Base-by-base conservation (phyloP, 2,797 vertebrate genomes). In the Eulemur mongoz region DNA sequence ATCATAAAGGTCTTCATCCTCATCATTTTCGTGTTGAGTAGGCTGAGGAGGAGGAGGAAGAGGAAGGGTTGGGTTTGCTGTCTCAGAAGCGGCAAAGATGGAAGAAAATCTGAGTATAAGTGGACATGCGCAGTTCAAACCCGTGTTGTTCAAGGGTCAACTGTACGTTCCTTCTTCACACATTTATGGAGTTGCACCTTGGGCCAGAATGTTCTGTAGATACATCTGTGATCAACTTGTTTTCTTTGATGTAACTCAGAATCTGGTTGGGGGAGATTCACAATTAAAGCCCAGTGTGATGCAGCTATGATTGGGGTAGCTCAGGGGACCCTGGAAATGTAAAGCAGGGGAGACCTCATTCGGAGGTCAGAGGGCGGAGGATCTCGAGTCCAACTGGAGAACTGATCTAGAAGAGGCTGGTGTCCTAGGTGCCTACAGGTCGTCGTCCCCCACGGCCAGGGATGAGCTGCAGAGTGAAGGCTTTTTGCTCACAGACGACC, bases 161-260 rank as follows among this genome's bases (percentile, higher is more conserved):
- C 14, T 79, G 50, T 17, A 43, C 40, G 17, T 69, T 85, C 30
- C 90, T 88, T 89, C 63, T 91, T 91, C 89, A 82, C 30, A 69
- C 7, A 10, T 57, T 86, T 78, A 50, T 43, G 48, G 61, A 54
- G 52, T 38, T 69, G 4, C 69, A 32, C 30, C 18, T 69, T 38
- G 45, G 83, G 40, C 72, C 38, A 61, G 23, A 81, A 85, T 65
- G 35, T 91, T 75, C 27, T 75, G 35, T 70, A 23, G 81, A 9
- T 69, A 3, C 38, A n/a, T 54, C 17, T 82, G 45, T 45, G 69
- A 76, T 91, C 54, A 30, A 35, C 13, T 67, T 54, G 32, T 45
- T 76, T 73, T 63, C 35, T 79, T 89, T 43, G 43, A 20, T 25
- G 22, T 73, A 70, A 45, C 57, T 79, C 18, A n/a, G 88, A 80